Base-by-base conservation (phyloP, 2,888 invertebrate species). In the Drymonia ruficornis region DNA sequence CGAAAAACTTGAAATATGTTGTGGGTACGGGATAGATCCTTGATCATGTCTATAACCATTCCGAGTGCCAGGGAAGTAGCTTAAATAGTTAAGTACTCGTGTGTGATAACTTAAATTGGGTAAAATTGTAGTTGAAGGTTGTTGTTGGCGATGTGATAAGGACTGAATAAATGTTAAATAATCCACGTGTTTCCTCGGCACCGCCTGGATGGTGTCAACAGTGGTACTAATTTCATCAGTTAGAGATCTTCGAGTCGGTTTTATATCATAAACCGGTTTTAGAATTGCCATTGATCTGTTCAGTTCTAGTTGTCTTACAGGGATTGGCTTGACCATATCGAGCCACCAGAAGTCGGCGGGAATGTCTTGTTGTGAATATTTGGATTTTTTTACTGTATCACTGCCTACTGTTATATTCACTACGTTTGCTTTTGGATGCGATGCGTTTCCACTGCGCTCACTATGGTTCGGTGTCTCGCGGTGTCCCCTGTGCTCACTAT, bases 11-110 rank as follows among this genome's bases (percentile, higher is more conserved):
- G 61, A 51, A 42, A 65, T 58, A 45, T 62, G 55, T 31, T 72
- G 53, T n/a, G 81, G 74, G 40, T 65, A 59, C 43, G 43, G 3
- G 12, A 15, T 28, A 5, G 59, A 34, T 12, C 59, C 53, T 38
- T 70, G 53, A 13, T 65, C 65, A 47, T 67, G 67, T 52, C 61
- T 45, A 38, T 65, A 70, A 44, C 57, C 69, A 49, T 76, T 74
- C 43, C 71, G 68, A 3, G 64, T 61, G n/a, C 59, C 50, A 48
- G 60, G 44, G 28, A 72, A 65, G 58, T 72, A 68, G 34, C 75
- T 74, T 5, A 68, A 40, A 12, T 47, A 47, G 18, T 47, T 34
- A 18, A 47, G 9, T 18, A 18, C 15, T 50, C 44, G 28, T 15
- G 47, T 43, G 13, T 53, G 38, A 47, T 47, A 47, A 6, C 34